Percentiles rank a stretch among this genome's conserved stretches.
Evolutionary conservation across 2,113 vertebrate genomes (phyloP).

Genomic region (Corvus hawaiiensis): DNA sequence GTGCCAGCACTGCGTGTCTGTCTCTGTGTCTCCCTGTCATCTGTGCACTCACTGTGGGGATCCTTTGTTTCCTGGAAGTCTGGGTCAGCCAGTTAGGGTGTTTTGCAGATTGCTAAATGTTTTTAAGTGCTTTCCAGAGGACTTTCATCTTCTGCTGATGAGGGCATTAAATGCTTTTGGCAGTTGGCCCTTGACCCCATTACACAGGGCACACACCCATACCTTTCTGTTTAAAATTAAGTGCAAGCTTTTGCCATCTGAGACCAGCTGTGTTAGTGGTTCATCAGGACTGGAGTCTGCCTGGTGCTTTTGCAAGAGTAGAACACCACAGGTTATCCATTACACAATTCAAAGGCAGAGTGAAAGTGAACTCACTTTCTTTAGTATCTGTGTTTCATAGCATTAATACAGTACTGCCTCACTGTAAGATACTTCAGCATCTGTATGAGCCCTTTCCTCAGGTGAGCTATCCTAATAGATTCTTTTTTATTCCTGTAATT

Average conservation of each 20-base stretch:
- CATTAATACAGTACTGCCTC: not conserved
- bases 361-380: not conserved
- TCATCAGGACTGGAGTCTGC: not conserved
- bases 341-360: not conserved
- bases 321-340: not conserved
- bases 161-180: not conserved
- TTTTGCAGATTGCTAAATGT: not conserved
- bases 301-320: not conserved
- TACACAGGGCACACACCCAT: not conserved
- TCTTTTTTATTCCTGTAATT: not conserved
- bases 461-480: not conserved
- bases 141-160: not conserved
- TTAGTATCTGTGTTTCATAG: not conserved
- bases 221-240: not conserved
- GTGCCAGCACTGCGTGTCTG: not conserved
- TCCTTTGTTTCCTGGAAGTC: not conserved
- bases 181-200: not conserved
- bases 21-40: not conserved
- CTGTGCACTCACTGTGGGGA: rapidly evolving
- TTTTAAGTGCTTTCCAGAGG: not conserved
- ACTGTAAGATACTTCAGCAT: not conserved
- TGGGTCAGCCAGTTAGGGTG: not conserved
- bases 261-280: not conserved
- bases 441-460: not conserved
- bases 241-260: not conserved